Evolutionary conservation across 2,113 vertebrate species (phyloP), one percentile per base, ranked within the genome.

Genomic region (Cyanoramphus novaezelandiae): DNA sequence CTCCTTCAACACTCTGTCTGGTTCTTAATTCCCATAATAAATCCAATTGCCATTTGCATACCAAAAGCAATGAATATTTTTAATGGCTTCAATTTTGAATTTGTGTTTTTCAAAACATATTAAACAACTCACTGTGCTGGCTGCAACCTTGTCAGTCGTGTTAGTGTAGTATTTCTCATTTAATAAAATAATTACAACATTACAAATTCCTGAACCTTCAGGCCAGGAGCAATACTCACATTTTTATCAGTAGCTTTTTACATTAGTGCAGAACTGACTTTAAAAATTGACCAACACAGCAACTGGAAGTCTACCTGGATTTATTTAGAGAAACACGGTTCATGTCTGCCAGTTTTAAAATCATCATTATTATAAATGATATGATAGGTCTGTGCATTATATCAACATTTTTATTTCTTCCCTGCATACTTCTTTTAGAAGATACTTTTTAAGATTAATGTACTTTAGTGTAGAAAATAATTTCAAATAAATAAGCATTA

Each of bases 401-500:
- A 97, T 87, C 96, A 93, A 96, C 93, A 95, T 85, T 93, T 97
- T 96, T 95, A 97, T 96, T 97, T 97, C 85, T 94, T 97, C 96
- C 96, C 96, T 97, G 95, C 84, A 96, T 86, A 91, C 96, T 97
- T 97, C 97, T 97, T 97, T 96, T 92, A 98, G 97, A 98, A 97
- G 88, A 96, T 97, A 96, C 86, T 95, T 98, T 96, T 97, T 79
- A 97, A 98, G 97, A 98, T 97, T 94, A 97, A 97, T 96, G 94
- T 97, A 97, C 97, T 98, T 97, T 97, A 97, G 95, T 96, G 89
- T 97, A 94, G 97, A 97, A 96, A 97, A 97, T 95, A 96, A 97
- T 97, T 97, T 98, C 98, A 98, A 98, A 98, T 98, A 98, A 98
- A 98, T 98, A 98, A 98, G 98, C 98, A 97, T 97, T 95, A 98